Percentiles rank a stretch among this genome's conserved stretches.
Evolutionary conservation across 2,888 invertebrate genomes (phyloP).

Genomic region (Drosophila nr. perissopoda): DNA sequence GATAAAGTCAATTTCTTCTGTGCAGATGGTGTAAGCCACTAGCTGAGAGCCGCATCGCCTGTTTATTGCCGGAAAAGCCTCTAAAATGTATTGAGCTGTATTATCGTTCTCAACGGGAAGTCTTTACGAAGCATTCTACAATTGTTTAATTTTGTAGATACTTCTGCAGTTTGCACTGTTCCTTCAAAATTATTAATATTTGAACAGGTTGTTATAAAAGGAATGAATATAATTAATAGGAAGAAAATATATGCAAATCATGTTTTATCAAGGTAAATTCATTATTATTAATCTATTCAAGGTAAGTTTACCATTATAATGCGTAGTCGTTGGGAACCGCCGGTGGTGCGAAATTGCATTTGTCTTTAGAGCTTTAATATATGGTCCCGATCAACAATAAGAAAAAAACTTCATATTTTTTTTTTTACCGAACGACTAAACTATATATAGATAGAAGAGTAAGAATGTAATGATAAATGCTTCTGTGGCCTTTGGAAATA

Average conservation of each 20-base stretch:
- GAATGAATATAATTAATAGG: neutral
- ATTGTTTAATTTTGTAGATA: neutral
- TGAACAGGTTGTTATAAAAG: neutral
- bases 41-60: neutral
- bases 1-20: neutral
- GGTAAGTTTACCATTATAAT: neutral
- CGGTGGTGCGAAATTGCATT: neutral
- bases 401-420: neutral
- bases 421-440: neutral
- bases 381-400: neutral
- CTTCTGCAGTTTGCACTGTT: neutral
- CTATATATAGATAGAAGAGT: neutral
- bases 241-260: neutral
- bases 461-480: too few species aligned
- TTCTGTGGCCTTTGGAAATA: neutral
- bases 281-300: neutral
- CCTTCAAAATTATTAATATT: neutral
- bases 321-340: neutral
- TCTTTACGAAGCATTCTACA: neutral
- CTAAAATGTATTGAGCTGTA: neutral
- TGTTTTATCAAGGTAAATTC: neutral
- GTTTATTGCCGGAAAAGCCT: neutral
- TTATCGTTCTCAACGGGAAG: neutral
- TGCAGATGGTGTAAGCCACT: neutral
- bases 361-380: neutral